Evolutionary conservation across 2,113 vertebrate species (phyloP).

Genomic region (Pantherophis guttatus): DNA sequence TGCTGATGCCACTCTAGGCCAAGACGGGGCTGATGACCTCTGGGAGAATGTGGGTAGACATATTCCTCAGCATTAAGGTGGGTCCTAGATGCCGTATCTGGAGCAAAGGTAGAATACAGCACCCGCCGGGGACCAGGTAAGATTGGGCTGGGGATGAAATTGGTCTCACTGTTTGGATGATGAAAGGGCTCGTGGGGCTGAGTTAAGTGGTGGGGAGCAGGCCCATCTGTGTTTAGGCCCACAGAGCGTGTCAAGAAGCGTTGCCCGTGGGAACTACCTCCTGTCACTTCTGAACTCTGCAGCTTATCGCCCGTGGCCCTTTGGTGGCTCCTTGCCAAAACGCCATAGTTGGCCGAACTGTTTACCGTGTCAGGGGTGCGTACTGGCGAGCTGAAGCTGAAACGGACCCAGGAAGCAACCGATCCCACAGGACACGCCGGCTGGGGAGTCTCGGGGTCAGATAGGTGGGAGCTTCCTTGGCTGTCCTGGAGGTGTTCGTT

Average conservation of each 20-base stretch:
- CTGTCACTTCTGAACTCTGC: fast-evolving
- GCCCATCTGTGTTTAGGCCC: background rate
- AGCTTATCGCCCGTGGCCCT: slow-evolving; percentile 14
- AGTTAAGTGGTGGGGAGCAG: background rate
- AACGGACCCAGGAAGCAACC: background rate
- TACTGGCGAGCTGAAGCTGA: slow-evolving; percentile 26
- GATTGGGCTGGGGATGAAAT: slow-evolving; percentile 11
- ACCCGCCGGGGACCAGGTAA: background rate
- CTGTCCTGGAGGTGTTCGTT: slow-evolving; percentile 23
- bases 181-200: background rate
- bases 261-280: background rate
- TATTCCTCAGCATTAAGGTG: slow-evolving; percentile 8
- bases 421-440: background rate
- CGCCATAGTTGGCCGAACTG: background rate
- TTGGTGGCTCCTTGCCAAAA: background rate
- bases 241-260: background rate
- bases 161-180: background rate
- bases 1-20: slow-evolving; percentile 14
- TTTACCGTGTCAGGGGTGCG: background rate
- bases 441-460: slow-evolving; percentile 42
- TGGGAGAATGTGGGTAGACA: background rate
- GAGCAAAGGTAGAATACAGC: background rate
- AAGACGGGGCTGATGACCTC: background rate
- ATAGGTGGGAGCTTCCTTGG: slow-evolving; percentile 44
- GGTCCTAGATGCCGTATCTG: background rate